phyloP scores from a whole-genome alignment of 2,888 invertebrate genomes.

The Pachymerium ferrugineum region DNA sequence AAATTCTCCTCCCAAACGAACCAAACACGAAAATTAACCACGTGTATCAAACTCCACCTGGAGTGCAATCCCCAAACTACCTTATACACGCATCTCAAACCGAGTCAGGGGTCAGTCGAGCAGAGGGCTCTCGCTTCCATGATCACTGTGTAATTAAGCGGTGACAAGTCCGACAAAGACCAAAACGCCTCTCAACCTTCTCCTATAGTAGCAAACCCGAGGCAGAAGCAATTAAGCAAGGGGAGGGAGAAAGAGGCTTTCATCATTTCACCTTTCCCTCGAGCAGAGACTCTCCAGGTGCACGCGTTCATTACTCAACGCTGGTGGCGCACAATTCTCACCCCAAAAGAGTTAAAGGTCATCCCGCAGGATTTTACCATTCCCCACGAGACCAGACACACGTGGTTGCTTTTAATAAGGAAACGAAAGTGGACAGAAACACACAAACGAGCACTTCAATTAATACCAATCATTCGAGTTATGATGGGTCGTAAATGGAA shows the following conservation, averaged over 20 bases:
- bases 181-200: neutral
- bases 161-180: neutral
- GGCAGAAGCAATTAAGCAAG: neutral
- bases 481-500: no score
- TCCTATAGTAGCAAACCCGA: neutral
- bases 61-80: neutral
- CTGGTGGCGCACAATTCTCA: neutral
- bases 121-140: neutral
- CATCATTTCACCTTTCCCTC: neutral
- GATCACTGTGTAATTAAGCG: neutral
- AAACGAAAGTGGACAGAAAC: no score
- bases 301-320: neutral
- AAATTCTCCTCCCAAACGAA: neutral
- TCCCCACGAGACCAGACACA: neutral
- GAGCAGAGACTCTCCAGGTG: neutral
- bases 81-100: neutral
- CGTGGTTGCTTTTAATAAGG: no score
- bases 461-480: no score
- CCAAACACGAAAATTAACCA: neutral
- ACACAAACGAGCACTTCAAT: no score
- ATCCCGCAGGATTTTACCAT: neutral
- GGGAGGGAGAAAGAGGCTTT: neutral
- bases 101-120: neutral
- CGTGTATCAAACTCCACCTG: no score
- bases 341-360: neutral